These are phyloP conservation scores for Mythimna albipuncta DNA, from an alignment of 2,888 invertebrate species.

Conservation along the genomic window DNA sequence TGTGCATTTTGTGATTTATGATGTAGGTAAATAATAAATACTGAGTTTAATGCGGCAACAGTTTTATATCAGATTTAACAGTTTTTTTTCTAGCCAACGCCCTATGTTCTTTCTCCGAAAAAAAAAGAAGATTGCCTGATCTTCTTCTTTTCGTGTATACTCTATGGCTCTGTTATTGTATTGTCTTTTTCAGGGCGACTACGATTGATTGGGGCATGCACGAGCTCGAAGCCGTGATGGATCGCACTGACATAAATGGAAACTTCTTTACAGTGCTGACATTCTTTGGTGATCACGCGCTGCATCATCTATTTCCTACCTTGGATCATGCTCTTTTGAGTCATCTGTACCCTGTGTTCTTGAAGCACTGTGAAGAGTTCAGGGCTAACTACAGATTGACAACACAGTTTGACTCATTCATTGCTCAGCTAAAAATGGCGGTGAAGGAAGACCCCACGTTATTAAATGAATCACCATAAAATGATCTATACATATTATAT, in stretches of 20 bases:
- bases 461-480: conserved; percentile 39
- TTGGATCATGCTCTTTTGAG: conserved; percentile 93
- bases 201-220: conserved; percentile 94
- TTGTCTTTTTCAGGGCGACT: conserved; percentile 76
- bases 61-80: too few relatives aligned
- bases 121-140: too few relatives aligned
- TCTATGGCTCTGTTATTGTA: too few relatives aligned
- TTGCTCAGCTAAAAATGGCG: conserved; percentile 80
- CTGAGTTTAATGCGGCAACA: neutral
- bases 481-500: neutral
- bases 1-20: neutral
- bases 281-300: conserved; percentile 94
- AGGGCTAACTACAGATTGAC: conserved; percentile 86
- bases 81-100: too few relatives aligned
- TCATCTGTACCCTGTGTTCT: conserved; percentile 91
- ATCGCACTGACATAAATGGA: conserved; percentile 92
- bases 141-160: too few relatives aligned
- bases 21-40: neutral
- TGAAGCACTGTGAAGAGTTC: conserved; percentile 92
- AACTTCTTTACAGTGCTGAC: conserved; percentile 92
- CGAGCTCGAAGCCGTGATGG: conserved; percentile 94
- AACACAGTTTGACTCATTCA: conserved; percentile 77
- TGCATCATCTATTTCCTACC: conserved; percentile 96
- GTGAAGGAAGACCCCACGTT: conserved; percentile 75
- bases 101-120: too few relatives aligned